Evolutionary conservation across 2,113 vertebrate genomes (phyloP).

Genomic region (Megalops atlanticus): DNA sequence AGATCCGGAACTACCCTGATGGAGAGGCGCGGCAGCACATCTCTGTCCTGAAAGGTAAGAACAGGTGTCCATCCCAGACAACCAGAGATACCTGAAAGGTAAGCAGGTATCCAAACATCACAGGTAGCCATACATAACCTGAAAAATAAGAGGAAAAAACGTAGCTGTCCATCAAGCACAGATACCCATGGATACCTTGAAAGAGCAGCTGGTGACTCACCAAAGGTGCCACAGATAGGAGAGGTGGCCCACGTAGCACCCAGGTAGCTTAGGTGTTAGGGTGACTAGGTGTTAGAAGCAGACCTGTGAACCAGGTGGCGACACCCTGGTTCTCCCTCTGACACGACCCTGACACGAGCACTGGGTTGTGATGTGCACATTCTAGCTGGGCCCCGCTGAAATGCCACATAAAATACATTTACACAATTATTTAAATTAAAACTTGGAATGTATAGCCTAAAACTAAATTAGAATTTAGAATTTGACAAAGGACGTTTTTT

Average conservation of each 20-base stretch:
- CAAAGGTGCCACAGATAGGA: too few species aligned
- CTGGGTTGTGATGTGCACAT: too few species aligned
- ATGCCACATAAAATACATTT: neutral
- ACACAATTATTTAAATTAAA: neutral
- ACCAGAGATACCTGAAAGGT: neutral
- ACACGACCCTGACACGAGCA: too few species aligned
- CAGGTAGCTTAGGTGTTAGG: too few species aligned
- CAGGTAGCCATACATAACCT: neutral
- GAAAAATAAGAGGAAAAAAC: neutral
- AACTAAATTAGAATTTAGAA: too few species aligned
- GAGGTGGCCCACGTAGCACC: too few species aligned
- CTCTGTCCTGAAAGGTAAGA: constrained; percentile 97
- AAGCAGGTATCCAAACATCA: neutral
- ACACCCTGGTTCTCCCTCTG: neutral
- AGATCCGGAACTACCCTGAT: constrained; percentile 87
- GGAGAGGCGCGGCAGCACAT: constrained; percentile 93
- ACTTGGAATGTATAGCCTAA: too few species aligned
- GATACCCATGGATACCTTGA: neutral
- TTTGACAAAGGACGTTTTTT: neutral
- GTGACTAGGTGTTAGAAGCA: too few species aligned
- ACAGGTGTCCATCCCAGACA: constrained; percentile 30
- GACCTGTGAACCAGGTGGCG: neutral
- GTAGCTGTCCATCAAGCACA: neutral
- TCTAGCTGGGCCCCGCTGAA: neutral
- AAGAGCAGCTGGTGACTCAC: too few species aligned